Evolutionary conservation across 2,113 vertebrate species (phyloP).

Genomic region (Bambusicola thoracicus): DNA sequence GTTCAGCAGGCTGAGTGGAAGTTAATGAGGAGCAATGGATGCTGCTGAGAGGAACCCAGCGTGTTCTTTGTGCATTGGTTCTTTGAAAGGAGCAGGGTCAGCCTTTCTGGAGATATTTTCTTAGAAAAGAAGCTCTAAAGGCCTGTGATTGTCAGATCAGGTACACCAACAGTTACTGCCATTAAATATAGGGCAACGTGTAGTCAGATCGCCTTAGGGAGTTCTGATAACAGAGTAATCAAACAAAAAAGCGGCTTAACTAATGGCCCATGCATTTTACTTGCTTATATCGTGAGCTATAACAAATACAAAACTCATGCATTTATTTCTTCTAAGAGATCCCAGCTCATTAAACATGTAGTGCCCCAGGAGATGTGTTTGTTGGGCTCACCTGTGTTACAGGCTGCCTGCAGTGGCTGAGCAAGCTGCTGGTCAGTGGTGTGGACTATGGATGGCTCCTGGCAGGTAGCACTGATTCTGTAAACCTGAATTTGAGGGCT

Average conservation of each 20-base stretch:
- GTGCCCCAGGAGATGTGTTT: background rate
- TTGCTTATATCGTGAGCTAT: background rate
- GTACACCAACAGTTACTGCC: background rate
- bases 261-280: background rate
- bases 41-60: background rate
- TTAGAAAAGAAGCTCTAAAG: background rate
- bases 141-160: background rate
- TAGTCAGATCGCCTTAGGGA: background rate
- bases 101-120: background rate
- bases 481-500: background rate
- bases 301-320: background rate
- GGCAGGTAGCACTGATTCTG: background rate
- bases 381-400: background rate
- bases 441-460: background rate
- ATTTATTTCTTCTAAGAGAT: background rate
- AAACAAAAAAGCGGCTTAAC: constrained; percentile 5
- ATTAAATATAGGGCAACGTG: background rate
- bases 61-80: background rate
- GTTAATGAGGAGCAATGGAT: background rate
- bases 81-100: background rate
- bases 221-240: background rate
- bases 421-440: background rate
- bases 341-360: constrained; percentile 5
- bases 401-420: background rate
- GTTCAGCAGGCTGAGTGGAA: constrained; percentile 22